Conservation (phyloP, 2,113 vertebrate species). For the Myotis yumanensis region DNA sequence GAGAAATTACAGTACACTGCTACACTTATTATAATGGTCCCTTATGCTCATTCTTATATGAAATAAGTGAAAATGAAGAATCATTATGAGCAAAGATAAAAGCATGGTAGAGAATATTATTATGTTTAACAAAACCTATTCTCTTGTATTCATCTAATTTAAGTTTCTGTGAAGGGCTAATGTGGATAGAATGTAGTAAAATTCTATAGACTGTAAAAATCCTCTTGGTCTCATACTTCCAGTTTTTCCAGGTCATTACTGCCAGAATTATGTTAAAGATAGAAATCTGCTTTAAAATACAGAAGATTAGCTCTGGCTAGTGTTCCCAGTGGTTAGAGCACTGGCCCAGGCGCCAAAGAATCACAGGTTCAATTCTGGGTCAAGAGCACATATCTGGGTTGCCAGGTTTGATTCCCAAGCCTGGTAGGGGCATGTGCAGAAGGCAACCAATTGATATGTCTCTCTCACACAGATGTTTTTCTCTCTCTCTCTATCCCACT, state of each 20-base stretch:
- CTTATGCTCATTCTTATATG: conserved; percentile 48
- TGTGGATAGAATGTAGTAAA: conserved; percentile 35
- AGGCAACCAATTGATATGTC: not conserved
- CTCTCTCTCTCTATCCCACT: not conserved
- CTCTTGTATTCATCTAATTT: conserved; percentile 47
- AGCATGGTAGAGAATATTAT: conserved; percentile 38
- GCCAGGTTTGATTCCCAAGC: not conserved
- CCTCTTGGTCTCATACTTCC: conserved; percentile 10
- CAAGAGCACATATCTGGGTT: not conserved
- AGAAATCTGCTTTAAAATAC: conserved; percentile 46
- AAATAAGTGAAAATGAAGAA: conserved; percentile 63
- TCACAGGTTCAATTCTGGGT: not conserved
- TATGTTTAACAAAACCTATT: conserved; percentile 40
- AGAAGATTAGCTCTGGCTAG: not conserved
- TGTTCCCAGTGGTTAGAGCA: not conserved
- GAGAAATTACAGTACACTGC: conserved; percentile 53
- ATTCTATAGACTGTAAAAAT: conserved; percentile 41
- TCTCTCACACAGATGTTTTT: not conserved
- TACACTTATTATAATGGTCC: conserved; percentile 62
- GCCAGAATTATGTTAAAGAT: conserved; percentile 5
- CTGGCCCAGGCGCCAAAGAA: not conserved
- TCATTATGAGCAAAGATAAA: conserved; percentile 51
- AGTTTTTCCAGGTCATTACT: conserved; percentile 48
- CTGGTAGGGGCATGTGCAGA: not conserved
- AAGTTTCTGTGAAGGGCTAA: conserved; percentile 39